phyloP scores from a whole-genome alignment of 2,888 invertebrate species.

The Lasioglossum malachurum region DNA sequence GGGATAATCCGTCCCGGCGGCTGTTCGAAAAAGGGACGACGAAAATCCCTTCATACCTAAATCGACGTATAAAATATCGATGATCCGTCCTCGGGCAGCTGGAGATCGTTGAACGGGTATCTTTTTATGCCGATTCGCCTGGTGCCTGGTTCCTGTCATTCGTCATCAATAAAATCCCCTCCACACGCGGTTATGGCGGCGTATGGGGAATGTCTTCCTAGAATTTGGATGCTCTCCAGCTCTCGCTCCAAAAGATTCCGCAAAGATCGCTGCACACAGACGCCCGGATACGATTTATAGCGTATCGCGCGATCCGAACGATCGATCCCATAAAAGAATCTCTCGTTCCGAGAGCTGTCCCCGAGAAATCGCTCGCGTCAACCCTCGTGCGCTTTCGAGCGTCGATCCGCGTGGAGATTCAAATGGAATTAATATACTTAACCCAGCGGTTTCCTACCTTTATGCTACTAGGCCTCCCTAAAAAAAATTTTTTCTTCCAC shows the following conservation, averaged over 20 bases:
- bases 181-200: neutral
- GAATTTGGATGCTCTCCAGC: neutral
- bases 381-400: neutral
- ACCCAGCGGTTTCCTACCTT: too few relatives aligned
- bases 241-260: neutral
- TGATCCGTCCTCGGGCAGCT: neutral
- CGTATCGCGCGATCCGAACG: neutral
- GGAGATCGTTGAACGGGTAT: neutral
- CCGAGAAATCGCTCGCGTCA: neutral
- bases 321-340: neutral
- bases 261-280: neutral
- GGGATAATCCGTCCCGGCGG: conserved; percentile 14
- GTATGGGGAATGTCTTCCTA: neutral
- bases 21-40: neutral
- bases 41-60: neutral
- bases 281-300: neutral
- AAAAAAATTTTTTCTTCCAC: too few relatives aligned
- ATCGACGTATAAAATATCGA: conserved; percentile 10
- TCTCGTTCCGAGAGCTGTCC: neutral
- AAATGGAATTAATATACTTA: too few relatives aligned
- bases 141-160: neutral
- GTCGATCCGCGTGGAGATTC: neutral
- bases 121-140: neutral
- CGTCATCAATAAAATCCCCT: neutral
- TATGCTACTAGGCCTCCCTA: too few relatives aligned